Evolutionary conservation across 2,113 vertebrate species (phyloP), one percentile per base, ranked within the genome.

Genomic region (Xiphophorus couchianus): DNA sequence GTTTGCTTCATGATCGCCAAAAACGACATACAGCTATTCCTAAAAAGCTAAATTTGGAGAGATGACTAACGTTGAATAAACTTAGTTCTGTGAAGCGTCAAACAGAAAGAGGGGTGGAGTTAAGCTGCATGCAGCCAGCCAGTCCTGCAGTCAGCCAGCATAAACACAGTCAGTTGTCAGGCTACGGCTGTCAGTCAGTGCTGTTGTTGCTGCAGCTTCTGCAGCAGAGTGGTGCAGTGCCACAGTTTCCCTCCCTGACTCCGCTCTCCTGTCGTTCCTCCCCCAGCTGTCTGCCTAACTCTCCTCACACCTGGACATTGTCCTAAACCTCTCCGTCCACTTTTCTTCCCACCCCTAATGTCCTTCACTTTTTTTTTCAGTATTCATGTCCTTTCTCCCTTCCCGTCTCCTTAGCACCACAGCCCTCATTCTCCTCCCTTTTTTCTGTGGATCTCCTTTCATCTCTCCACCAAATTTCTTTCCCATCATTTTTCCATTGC

Each of bases 181-280:
- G 4, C 74, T 42, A 30, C 27, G 37, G 60, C 44, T 71, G 63
- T 64, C 74, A 78, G 83, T 66, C 83, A 76, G 81, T 60, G 69
- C 84, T 83, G 65, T 19, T 73, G 74, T 66, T 84, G 83, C 85
- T 75, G 51, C 44, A 70, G 73, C 44, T 48, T 17, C 44, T 19
- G 63, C 63, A 37, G 89, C 90, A 91, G 84, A 90, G 83, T 90
- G 87, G 68, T 12, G 86, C 91, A 92, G 84, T 90, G 87, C 81
- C 79, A 78, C 82, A 37, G 74, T 42, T 69, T 82, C 83, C 66
- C 81, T 78, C 73, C 71, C 60, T 17, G 22, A 81, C 80, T 77
- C 19, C 67, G 77, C 73, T 48, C 25, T 31, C 82, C 60, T 66
- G 66, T 75, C 33, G 5, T 12, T 78, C 66, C 39, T 74, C 64